Evolutionary conservation across 1,140 invertebrate genomes (phyloP).

Genomic region (Plutomurus gul): DNA sequence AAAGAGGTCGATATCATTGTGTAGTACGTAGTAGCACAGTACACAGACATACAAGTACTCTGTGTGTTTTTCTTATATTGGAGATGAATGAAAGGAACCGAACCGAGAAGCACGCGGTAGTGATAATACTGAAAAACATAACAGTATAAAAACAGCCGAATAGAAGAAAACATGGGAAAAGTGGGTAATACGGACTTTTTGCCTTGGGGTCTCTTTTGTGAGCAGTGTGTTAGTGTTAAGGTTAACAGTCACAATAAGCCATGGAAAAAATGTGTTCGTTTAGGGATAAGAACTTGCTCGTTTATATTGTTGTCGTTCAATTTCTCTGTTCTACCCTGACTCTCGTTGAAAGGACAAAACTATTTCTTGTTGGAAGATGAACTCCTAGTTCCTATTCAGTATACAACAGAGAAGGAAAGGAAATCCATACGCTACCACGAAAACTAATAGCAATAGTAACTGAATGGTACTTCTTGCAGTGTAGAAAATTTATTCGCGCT

Average conservation of each 20-base stretch:
- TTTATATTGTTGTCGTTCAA: neutral
- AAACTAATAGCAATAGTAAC: too few relatives aligned
- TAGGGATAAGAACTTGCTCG: neutral
- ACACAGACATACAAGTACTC: neutral
- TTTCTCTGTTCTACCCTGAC: neutral
- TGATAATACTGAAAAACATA: constrained; percentile 10
- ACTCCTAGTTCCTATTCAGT: too few relatives aligned
- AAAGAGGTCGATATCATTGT: neutral
- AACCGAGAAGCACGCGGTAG: constrained; percentile 4
- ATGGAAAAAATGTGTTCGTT: neutral
- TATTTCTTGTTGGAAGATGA: too few relatives aligned
- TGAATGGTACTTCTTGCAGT: too few relatives aligned
- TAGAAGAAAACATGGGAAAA: constrained; percentile 1
- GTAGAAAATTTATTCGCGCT: too few relatives aligned
- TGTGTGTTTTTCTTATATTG: neutral
- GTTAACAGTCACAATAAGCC: constrained; percentile 15
- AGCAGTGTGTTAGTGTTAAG: neutral
- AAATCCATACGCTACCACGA: too few relatives aligned
- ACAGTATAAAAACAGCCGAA: constrained; percentile 12
- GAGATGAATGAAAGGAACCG: constrained; percentile 17
- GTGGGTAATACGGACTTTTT: constrained; percentile 20
- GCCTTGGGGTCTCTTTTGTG: neutral
- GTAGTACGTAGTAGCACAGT: neutral
- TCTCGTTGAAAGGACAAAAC: too few relatives aligned
- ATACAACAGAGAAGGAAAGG: too few relatives aligned